Conservation (phyloP, 2,113 vertebrate species). For the Hystrix brachyura region DNA sequence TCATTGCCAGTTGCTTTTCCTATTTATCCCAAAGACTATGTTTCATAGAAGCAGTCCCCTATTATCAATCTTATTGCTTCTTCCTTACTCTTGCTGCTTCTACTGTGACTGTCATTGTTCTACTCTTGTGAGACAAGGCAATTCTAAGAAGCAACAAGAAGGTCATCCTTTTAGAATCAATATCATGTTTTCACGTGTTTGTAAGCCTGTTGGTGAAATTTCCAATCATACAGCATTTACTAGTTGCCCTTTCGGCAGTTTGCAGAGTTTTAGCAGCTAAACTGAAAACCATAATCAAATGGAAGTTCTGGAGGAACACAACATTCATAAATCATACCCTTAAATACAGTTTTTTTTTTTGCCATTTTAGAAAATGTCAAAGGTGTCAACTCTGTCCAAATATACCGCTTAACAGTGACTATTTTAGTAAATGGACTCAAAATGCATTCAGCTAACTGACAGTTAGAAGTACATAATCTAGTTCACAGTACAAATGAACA, state of each 20-base stretch:
- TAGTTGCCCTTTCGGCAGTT: slow-evolving; percentile 81
- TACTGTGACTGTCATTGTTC: neutral
- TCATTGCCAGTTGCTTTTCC: slow-evolving; percentile 82
- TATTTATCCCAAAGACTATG: slow-evolving; percentile 68
- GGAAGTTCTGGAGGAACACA: slow-evolving; percentile 80
- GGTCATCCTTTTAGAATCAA: slow-evolving; percentile 34
- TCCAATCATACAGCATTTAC: slow-evolving; percentile 81
- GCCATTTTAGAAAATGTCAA: slow-evolving; percentile 91
- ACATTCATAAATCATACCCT: slow-evolving; percentile 89
- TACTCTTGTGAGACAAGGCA: slow-evolving; percentile 61
- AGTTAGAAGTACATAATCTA: slow-evolving; percentile 84
- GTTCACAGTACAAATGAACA: slow-evolving; percentile 85
- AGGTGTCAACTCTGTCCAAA: slow-evolving; percentile 88
- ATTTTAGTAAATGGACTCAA: slow-evolving; percentile 88
- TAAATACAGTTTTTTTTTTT: slow-evolving; percentile 88
- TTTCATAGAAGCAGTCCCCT: slow-evolving; percentile 76
- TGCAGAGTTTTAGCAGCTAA: slow-evolving; percentile 52
- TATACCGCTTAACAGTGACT: slow-evolving; percentile 87
- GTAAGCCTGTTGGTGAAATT: slow-evolving; percentile 63
- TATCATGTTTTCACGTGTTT: neutral
- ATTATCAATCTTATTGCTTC: slow-evolving; percentile 66
- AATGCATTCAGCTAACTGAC: slow-evolving; percentile 85
- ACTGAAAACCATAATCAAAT: slow-evolving; percentile 78
- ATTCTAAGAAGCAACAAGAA: slow-evolving; percentile 68
- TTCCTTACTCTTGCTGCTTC: slow-evolving; percentile 22